Conservation (phyloP, 2,113 vertebrate species). For the Mastomys natalensis region DNA sequence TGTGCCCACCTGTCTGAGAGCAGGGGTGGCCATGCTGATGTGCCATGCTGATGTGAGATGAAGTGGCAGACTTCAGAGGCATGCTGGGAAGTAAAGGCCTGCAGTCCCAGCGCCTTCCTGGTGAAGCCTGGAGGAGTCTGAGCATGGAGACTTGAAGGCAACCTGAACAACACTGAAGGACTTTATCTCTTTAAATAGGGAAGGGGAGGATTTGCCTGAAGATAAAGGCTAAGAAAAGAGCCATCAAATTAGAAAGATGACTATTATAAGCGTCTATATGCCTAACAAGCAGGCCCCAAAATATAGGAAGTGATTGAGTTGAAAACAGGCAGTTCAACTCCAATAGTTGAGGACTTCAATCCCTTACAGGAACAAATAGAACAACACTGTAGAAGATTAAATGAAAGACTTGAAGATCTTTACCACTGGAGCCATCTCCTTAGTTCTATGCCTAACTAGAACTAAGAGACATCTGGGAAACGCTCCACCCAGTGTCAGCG, state of each 20-base stretch:
- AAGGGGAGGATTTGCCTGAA: neutral
- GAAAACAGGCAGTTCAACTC: neutral
- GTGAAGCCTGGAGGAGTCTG: neutral
- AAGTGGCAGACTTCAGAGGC: neutral
- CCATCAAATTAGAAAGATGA: neutral
- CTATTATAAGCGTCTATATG: neutral
- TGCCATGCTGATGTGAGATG: neutral
- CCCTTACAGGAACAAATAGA: neutral
- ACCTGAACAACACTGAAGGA: neutral
- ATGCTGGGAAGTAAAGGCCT: neutral
- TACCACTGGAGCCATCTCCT: too few species aligned
- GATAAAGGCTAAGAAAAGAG: neutral
- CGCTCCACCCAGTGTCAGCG: neutral
- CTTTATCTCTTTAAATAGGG: neutral
- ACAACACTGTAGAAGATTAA: neutral
- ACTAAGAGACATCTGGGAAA: neutral
- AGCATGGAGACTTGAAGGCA: neutral
- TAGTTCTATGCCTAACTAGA: neutral
- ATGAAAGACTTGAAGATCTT: neutral
- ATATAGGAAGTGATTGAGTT: neutral
- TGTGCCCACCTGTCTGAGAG: neutral
- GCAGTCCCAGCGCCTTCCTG: neutral
- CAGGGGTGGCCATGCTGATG: neutral
- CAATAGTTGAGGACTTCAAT: neutral
- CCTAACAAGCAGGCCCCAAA: neutral